Evolutionary conservation across 2,797 vertebrate species (phyloP).

Genomic region (Myotis myotis): DNA sequence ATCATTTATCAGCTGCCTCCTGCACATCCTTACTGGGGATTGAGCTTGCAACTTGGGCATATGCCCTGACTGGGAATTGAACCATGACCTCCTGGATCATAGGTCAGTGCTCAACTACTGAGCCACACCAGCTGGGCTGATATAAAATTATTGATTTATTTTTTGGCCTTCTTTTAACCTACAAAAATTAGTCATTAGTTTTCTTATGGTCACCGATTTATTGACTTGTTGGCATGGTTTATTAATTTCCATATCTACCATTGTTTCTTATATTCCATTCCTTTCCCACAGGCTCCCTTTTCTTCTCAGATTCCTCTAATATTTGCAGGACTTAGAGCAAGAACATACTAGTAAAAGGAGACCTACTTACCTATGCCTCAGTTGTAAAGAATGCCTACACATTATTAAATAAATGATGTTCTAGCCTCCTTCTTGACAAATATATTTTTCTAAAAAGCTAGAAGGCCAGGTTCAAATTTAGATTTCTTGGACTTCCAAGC

Average conservation of each 20-base stretch:
- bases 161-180: background rate
- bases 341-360: background rate
- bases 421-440: background rate
- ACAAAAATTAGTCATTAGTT: background rate
- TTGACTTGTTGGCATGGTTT: background rate
- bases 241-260: background rate
- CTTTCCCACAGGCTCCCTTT: background rate
- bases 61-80: no score
- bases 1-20: no score
- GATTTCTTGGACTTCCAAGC: background rate
- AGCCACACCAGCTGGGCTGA: no score
- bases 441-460: background rate
- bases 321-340: background rate
- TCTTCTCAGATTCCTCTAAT: background rate
- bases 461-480: background rate
- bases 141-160: no score
- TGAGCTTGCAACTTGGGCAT: no score
- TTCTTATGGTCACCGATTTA: background rate
- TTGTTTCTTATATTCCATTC: background rate
- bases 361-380: background rate
- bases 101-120: no score
- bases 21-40: no score
- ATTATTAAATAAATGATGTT: background rate
- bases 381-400: background rate
- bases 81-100: no score